phyloP scores from a whole-genome alignment of 2,888 invertebrate species.

The Himalopsyche kuldschensis region DNA sequence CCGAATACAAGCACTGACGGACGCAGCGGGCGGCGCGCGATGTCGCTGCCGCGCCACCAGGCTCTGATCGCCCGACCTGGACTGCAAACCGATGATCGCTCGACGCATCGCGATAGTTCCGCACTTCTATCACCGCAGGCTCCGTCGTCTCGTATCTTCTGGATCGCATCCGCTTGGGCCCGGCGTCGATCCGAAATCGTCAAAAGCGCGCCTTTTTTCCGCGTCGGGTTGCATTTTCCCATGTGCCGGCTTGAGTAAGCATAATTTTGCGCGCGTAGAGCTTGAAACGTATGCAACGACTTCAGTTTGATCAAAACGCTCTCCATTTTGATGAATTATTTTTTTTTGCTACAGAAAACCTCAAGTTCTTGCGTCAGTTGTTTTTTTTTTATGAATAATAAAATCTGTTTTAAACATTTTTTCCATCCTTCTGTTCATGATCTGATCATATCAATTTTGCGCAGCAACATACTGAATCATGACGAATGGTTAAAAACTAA shows the following conservation, averaged over 20 bases:
- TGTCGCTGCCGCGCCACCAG: constrained; percentile 43
- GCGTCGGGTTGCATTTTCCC: background rate
- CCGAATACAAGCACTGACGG: constrained; percentile 78
- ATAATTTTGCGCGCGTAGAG: background rate
- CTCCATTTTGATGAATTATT: background rate
- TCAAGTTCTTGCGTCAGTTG: no score
- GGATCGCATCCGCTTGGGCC: constrained; percentile 17
- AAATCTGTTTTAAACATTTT: no score
- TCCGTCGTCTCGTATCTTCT: constrained; percentile 2
- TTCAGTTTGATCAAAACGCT: background rate
- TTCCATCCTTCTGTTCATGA: no score
- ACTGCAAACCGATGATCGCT: background rate
- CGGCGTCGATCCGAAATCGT: background rate
- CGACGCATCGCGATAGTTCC: constrained; percentile 12
- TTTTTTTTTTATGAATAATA: no score
- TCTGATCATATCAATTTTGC: no score
- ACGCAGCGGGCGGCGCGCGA: constrained; percentile 42
- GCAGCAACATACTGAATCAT: no score
- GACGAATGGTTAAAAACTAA: no score
- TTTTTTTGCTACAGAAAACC: no score
- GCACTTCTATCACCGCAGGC: background rate
- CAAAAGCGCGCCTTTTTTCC: background rate
- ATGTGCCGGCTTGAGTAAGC: background rate
- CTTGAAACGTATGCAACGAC: background rate
- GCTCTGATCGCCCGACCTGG: constrained; percentile 40